These are phyloP conservation scores for Pogonophryne albipinna DNA, from an alignment of 2,797 vertebrate genomes.

Conservation along the genomic window DNA sequence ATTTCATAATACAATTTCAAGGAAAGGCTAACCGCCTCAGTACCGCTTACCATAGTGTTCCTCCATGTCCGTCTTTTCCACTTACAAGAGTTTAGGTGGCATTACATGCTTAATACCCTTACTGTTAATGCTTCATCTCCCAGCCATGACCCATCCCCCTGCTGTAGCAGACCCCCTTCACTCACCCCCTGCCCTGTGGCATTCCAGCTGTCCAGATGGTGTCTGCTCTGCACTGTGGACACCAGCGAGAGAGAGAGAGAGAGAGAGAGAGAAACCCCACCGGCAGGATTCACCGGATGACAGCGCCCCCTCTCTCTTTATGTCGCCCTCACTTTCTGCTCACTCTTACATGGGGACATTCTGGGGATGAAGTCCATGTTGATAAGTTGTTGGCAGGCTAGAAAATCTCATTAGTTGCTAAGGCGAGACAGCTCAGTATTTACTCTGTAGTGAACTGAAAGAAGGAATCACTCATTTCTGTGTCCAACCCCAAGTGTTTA, in stretches of 20 bases:
- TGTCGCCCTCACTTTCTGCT: constrained; percentile 15
- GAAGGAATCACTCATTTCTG: background rate
- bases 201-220: constrained; percentile 82
- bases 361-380: constrained; percentile 47
- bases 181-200: constrained; percentile 64
- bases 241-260: constrained; percentile 57
- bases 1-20: background rate
- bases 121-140: constrained; percentile 61
- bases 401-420: constrained; percentile 48
- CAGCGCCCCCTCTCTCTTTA: constrained; percentile 42
- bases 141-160: constrained; percentile 62
- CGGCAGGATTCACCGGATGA: constrained; percentile 59
- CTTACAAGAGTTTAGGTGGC: constrained; percentile 22
- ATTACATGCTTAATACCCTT: constrained; percentile 56
- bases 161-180: constrained; percentile 47
- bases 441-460: background rate
- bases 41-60: background rate
- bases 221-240: constrained; percentile 72
- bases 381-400: constrained; percentile 50
- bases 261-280: constrained; percentile 63
- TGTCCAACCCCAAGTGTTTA: background rate
- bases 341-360: constrained; percentile 30
- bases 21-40: background rate
- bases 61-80: background rate
- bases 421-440: constrained; percentile 3